phyloP scores from a whole-genome alignment of 2,888 invertebrate species.

The Darwinula stevensoni region DNA sequence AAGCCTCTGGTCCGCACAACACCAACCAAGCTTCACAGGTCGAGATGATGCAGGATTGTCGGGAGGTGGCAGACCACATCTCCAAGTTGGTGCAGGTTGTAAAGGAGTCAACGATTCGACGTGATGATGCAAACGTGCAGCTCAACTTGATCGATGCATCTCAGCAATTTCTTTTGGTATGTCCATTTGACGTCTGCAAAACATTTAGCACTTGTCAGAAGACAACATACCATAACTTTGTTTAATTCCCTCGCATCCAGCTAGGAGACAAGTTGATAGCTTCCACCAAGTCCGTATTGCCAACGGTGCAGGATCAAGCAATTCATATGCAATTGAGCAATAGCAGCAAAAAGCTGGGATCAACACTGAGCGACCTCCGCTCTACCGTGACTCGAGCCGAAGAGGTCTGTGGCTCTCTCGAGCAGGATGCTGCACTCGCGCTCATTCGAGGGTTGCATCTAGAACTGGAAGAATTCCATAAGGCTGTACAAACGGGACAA shows the following conservation, averaged over 20 bases:
- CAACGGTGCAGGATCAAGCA: conserved; percentile 46
- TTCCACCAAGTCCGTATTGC: conserved; percentile 46
- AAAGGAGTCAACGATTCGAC: conserved; percentile 31
- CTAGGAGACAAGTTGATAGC: conserved; percentile 37
- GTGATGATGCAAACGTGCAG: conserved; percentile 42
- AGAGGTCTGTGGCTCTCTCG: conserved; percentile 42
- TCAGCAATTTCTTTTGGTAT: conserved; percentile 50
- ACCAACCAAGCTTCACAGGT: conserved; percentile 35
- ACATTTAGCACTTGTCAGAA: too few relatives aligned
- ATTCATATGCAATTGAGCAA: conserved; percentile 39
- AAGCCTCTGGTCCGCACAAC: conserved; percentile 44
- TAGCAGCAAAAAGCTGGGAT: conserved; percentile 32
- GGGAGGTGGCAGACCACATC: conserved; percentile 36
- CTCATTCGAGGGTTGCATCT: conserved; percentile 44
- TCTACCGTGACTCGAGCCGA: conserved; percentile 27
- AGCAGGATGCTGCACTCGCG: conserved; percentile 50
- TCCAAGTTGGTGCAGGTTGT: conserved; percentile 50
- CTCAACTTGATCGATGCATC: conserved; percentile 49
- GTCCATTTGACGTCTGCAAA: too few relatives aligned
- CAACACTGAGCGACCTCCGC: conserved; percentile 31
- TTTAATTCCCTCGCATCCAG: conserved; percentile 14
- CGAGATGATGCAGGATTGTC: conserved; percentile 26
- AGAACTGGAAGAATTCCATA: conserved; percentile 49
- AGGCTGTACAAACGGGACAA: conserved; percentile 35
- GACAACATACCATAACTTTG: too few relatives aligned